A percentile compares a stretch with the other conserved stretches of the same genome.
Evolutionary conservation across 2,113 vertebrate species (phyloP).

Genomic region (Chaetodon auriga): DNA sequence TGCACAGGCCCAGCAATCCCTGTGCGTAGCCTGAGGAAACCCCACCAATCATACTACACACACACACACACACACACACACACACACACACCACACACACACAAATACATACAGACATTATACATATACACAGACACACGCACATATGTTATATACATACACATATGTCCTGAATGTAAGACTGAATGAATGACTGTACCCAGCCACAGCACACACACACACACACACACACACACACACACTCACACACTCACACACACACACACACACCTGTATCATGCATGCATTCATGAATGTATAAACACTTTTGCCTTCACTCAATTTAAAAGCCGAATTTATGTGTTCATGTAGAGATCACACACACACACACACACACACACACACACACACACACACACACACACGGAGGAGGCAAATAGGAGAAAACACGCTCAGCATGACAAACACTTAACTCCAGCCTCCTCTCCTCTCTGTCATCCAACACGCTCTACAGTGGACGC

Average conservation of each 20-base stretch:
- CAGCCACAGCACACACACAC: neutral
- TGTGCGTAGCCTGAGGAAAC: conserved; percentile 47
- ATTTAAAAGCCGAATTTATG: neutral
- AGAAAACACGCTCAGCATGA: conserved; percentile 8
- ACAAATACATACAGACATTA: no score
- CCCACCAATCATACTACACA: conserved; percentile 12
- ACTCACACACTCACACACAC: neutral
- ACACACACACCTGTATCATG: neutral
- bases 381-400: neutral
- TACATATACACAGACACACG: no score
- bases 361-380: neutral
- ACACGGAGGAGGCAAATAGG: neutral
- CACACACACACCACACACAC: no score
- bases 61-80: no score
- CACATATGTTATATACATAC: neutral
- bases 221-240: no score
- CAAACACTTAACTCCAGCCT: neutral
- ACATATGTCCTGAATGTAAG: neutral
- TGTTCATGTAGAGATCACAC: neutral
- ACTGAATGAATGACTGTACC: neutral
- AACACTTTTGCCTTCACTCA: neutral
- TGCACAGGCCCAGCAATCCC: conserved; percentile 18
- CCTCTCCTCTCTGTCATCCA: neutral
- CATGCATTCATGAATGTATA: neutral
- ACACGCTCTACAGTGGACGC: neutral